Percentiles rank a stretch among this genome's conserved stretches.
Evolutionary conservation across 1,140 invertebrate genomes (phyloP).

Genomic region (Trachelipus rathkii): DNA sequence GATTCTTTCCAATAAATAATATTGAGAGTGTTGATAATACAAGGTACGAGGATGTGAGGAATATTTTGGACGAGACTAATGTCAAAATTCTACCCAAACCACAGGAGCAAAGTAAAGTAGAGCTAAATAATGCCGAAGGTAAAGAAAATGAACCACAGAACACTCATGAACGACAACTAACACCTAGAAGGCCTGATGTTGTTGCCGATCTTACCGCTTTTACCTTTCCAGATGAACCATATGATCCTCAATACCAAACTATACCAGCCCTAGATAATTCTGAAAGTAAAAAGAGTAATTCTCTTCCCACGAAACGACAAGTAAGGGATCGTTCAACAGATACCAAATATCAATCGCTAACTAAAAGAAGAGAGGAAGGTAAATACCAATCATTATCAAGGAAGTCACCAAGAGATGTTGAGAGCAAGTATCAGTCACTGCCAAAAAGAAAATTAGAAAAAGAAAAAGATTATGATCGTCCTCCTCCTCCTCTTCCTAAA

Average conservation of each 20-base stretch:
- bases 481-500: background rate
- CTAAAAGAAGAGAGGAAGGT: conserved; percentile 32
- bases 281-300: background rate
- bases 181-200: background rate
- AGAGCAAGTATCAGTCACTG: conserved; percentile 35
- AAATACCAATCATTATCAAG: conserved; percentile 28
- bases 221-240: background rate
- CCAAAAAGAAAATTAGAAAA: conserved; percentile 27
- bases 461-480: conserved; percentile 4
- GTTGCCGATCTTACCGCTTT: background rate
- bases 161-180: background rate
- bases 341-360: conserved; percentile 21
- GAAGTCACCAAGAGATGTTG: conserved; percentile 29
- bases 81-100: conserved; percentile 8
- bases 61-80: background rate
- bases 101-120: background rate
- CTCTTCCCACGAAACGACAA: background rate
- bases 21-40: background rate
- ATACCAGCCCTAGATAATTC: background rate
- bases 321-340: background rate
- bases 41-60: background rate
- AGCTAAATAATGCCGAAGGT: conserved; percentile 21
- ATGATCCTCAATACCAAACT: background rate
- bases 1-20: background rate
- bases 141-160: conserved; percentile 30